phyloP scores from a whole-genome alignment of 2,797 vertebrate species.

The Coreius guichenoti region DNA sequence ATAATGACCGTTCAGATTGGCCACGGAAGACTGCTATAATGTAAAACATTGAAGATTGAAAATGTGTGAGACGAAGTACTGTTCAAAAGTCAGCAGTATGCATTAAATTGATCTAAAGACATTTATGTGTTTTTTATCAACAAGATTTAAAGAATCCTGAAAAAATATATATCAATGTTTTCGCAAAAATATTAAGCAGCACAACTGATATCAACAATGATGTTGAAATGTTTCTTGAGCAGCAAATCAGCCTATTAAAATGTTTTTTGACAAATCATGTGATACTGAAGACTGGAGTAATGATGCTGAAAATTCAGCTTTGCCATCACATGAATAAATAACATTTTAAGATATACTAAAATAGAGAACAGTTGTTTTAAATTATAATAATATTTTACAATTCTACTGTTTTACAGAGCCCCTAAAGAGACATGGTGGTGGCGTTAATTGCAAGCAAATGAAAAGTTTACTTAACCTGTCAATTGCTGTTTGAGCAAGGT shows the following conservation, averaged over 20 bases:
- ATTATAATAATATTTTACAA: too few species aligned
- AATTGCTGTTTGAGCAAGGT: neutral
- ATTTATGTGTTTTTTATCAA: neutral
- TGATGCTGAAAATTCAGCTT: too few species aligned
- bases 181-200: neutral
- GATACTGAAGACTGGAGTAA: neutral
- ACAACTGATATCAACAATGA: neutral
- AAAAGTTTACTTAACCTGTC: neutral
- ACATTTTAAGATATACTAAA: too few species aligned
- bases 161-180: neutral
- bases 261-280: neutral
- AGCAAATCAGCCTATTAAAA: neutral
- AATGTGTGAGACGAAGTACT: neutral
- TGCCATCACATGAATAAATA: too few species aligned
- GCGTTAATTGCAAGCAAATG: too few species aligned
- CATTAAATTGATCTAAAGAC: neutral
- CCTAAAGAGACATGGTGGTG: too few species aligned
- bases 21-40: slow-evolving; percentile 67
- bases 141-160: neutral
- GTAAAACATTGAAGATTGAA: slow-evolving; percentile 45
- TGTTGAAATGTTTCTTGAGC: neutral
- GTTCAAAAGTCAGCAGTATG: neutral
- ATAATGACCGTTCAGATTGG: slow-evolving; percentile 70
- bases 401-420: too few species aligned
- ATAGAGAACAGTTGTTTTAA: too few species aligned